phyloP scores from a whole-genome alignment of 1,140 invertebrate genomes.

The Thrips palmi region DNA sequence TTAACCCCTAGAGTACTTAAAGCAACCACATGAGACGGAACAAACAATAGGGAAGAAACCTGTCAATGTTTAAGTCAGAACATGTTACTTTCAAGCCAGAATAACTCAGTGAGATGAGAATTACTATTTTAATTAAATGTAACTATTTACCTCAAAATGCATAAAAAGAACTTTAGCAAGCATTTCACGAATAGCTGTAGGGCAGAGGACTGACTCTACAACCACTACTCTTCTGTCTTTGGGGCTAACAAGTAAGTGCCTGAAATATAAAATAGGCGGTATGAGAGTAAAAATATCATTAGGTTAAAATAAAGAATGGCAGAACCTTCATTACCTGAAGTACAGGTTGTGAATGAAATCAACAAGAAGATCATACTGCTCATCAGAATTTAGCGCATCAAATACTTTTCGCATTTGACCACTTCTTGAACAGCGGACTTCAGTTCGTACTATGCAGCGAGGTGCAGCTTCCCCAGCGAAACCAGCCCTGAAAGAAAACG shows the following conservation, averaged over 20 bases:
- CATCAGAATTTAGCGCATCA: constrained; percentile 46
- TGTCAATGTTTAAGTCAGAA: constrained; percentile 16
- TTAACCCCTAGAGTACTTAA: constrained; percentile 54
- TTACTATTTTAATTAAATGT: constrained; percentile 11
- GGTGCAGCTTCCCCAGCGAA: constrained; percentile 77
- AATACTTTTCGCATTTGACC: constrained; percentile 44
- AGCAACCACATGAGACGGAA: constrained; percentile 62
- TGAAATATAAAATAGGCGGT: constrained; percentile 22
- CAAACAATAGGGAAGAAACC: constrained; percentile 46
- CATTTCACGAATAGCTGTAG: constrained; percentile 62
- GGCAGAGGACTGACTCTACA: constrained; percentile 72
- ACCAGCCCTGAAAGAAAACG: constrained; percentile 50
- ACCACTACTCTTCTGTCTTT: constrained; percentile 82
- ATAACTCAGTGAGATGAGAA: too few species aligned
- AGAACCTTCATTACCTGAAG: constrained; percentile 45
- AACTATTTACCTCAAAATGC: constrained; percentile 68
- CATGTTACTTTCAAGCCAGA: too few species aligned
- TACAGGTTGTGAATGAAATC: constrained; percentile 78
- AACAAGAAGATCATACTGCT: constrained; percentile 70
- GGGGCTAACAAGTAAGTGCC: constrained; percentile 74
- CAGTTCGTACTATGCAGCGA: constrained; percentile 65
- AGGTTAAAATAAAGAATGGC: neutral
- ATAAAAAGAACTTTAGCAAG: constrained; percentile 79
- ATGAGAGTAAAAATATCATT: neutral
- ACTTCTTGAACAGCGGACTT: constrained; percentile 46